Percentiles rank a stretch among this genome's conserved stretches.
These are phyloP conservation scores for Listronotus bonariensis DNA, from an alignment of 1,140 invertebrate genomes.

Conservation along the genomic window DNA sequence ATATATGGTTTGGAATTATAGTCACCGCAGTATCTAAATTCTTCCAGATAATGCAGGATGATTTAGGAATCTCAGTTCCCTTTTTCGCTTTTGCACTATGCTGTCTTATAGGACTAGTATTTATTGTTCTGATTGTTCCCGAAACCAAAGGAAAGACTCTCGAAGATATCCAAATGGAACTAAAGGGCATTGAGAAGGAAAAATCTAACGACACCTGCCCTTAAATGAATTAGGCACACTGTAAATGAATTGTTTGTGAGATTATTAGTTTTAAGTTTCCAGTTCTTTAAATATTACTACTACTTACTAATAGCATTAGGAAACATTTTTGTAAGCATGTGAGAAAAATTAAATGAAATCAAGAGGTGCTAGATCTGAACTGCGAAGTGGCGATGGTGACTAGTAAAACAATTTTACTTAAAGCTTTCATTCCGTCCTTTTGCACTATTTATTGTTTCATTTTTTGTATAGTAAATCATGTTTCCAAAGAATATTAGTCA, in stretches of 20 bases:
- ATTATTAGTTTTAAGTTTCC: background rate
- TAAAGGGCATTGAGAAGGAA: slow-evolving; percentile 34
- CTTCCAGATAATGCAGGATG: slow-evolving; percentile 66
- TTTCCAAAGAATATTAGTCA: too few species aligned
- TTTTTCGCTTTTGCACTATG: slow-evolving; percentile 75
- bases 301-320: too few species aligned
- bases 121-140: slow-evolving; percentile 68
- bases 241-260: background rate
- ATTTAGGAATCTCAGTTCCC: slow-evolving; percentile 68
- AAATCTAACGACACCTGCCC: background rate
- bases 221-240: background rate
- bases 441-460: too few species aligned
- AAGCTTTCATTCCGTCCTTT: too few species aligned
- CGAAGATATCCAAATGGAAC: slow-evolving; percentile 55
- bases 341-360: too few species aligned
- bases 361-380: too few species aligned
- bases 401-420: too few species aligned
- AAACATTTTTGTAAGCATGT: too few species aligned
- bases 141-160: slow-evolving; percentile 84
- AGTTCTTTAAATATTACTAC: too few species aligned
- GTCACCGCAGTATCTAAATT: slow-evolving; percentile 75
- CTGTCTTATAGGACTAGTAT: slow-evolving; percentile 64
- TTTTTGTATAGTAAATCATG: too few species aligned
- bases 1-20: slow-evolving; percentile 71
- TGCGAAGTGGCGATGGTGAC: too few species aligned